These are phyloP conservation scores for Campylomormyrus tamandua DNA, from an alignment of 2,113 vertebrate species.

Conservation along the genomic window DNA sequence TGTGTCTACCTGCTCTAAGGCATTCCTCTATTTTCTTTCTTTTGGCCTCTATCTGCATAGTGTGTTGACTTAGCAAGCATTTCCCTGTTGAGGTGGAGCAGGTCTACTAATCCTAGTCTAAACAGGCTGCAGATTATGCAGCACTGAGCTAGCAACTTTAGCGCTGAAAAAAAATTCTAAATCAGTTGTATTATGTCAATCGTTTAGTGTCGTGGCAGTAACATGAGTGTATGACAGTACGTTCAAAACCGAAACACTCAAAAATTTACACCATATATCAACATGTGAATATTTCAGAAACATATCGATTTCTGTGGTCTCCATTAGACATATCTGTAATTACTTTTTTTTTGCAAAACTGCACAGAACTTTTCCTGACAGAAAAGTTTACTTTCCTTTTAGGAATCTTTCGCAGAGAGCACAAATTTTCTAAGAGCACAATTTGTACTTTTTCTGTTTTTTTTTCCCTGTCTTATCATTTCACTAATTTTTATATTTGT, in stretches of 20 bases:
- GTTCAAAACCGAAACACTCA: neutral
- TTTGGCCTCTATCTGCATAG: neutral
- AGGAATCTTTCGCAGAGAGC: neutral
- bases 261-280: neutral
- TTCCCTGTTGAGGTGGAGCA: neutral
- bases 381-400: neutral
- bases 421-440: neutral
- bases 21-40: neutral
- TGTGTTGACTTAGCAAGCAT: neutral
- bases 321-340: neutral
- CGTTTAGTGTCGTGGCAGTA: neutral
- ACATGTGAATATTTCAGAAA: neutral
- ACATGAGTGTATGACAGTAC: neutral
- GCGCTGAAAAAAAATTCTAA: neutral
- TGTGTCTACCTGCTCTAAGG: neutral
- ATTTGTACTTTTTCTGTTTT: neutral
- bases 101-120: neutral
- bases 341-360: neutral
- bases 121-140: neutral
- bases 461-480: neutral
- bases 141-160: neutral
- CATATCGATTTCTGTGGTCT: neutral
- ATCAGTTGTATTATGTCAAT: neutral
- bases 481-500: neutral
- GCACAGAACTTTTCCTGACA: neutral